Evolutionary conservation across 2,113 vertebrate genomes (phyloP).

Genomic region (Anoura caudifer): DNA sequence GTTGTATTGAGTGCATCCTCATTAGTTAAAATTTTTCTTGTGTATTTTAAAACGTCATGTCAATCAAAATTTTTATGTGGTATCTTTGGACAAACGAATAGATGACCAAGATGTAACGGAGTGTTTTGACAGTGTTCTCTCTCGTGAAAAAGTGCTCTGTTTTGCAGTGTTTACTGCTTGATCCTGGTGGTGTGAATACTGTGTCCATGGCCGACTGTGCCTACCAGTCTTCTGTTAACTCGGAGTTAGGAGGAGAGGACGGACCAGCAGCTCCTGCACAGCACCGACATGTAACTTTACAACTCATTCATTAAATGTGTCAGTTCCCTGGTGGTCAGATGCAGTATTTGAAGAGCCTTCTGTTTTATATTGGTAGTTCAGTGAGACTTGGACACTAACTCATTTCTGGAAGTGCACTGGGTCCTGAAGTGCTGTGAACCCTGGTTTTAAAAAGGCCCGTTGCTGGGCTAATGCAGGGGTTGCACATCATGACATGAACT

Average conservation of each 20-base stretch:
- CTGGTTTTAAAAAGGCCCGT: neutral
- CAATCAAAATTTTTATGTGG: neutral
- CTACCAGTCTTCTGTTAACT: neutral
- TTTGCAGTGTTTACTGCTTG: neutral
- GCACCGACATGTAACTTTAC: neutral
- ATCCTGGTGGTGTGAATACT: neutral
- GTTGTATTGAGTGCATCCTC: neutral
- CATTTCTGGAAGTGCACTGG: neutral
- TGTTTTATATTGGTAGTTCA: neutral
- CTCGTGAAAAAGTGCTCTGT: neutral
- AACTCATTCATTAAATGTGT: neutral
- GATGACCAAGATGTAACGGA: neutral
- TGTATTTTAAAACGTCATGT: neutral
- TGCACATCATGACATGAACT: neutral
- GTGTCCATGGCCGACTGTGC: neutral
- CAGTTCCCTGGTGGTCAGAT: neutral
- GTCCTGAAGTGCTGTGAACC: neutral
- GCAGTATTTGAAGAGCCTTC: neutral
- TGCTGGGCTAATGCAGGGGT: neutral
- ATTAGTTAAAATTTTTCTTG: neutral
- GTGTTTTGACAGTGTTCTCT: neutral
- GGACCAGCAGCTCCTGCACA: fast-evolving
- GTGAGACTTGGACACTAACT: neutral
- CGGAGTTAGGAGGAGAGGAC: neutral
- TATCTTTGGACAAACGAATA: neutral